A percentile compares a stretch with the other conserved stretches of the same genome.
phyloP scores from a whole-genome alignment of 2,888 invertebrate species.

The Girardia tigrina region DNA sequence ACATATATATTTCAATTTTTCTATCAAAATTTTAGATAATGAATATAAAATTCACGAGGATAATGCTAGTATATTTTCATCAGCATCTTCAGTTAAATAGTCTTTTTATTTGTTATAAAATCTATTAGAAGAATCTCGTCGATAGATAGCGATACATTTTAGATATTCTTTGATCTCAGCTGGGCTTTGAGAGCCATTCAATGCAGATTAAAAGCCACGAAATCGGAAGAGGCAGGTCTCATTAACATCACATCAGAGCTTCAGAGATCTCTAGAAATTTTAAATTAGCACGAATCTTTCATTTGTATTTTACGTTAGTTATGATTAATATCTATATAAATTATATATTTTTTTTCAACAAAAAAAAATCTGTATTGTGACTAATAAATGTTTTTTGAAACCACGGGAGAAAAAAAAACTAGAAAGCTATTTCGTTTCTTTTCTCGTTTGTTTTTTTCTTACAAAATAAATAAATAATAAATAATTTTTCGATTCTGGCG shows the following conservation, averaged over 20 bases:
- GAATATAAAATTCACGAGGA: conserved; percentile 10
- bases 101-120: conserved; percentile 16
- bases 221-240: conserved; percentile 23
- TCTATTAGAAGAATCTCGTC: conserved; percentile 20
- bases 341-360: neutral
- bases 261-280: conserved; percentile 23
- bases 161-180: conserved; percentile 18
- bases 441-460: neutral
- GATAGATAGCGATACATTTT: conserved; percentile 23
- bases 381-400: conserved; percentile 1
- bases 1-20: too few species aligned
- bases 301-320: conserved; percentile 16
- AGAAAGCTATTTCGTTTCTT: neutral
- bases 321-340: neutral
- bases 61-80: neutral
- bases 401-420: neutral
- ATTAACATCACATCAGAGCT: conserved; percentile 17
- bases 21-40: neutral
- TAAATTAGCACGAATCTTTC: conserved; percentile 23
- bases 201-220: conserved; percentile 23
- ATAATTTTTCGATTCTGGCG: neutral
- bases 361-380: too few species aligned
- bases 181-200: conserved; percentile 23
- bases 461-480: neutral
- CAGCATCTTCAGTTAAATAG: conserved; percentile 19